Conservation (phyloP, 2,888 invertebrate species). For the Drosophila kambysellisi region DNA sequence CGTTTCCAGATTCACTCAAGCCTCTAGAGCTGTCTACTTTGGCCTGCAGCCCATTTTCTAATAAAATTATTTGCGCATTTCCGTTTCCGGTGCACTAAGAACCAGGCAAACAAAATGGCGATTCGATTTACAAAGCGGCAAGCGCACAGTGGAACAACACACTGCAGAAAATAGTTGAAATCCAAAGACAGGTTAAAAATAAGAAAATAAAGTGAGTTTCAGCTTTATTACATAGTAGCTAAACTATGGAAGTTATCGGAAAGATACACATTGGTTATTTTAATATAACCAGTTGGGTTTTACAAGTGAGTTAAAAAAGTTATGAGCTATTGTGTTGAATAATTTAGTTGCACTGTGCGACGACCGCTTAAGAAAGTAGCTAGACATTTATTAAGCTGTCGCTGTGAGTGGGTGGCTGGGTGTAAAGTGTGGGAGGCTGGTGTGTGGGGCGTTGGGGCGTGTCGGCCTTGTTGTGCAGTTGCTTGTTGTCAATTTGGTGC, state of each 20-base stretch:
- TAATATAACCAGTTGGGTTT: neutral
- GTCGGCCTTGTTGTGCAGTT: conserved; percentile 31
- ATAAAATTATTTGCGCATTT: conserved; percentile 72
- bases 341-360: conserved; percentile 18
- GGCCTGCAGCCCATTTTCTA: conserved; percentile 45
- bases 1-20: conserved; percentile 1
- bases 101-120: conserved; percentile 50
- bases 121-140: conserved; percentile 33
- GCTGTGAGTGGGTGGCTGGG: conserved; percentile 12
- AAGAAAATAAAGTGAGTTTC: neutral
- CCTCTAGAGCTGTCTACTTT: neutral
- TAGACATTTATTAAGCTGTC: conserved; percentile 51
- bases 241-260: neutral
- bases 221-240: neutral
- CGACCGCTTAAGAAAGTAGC: conserved; percentile 26
- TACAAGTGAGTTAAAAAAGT: neutral
- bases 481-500: conserved; percentile 46
- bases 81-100: conserved; percentile 66
- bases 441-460: neutral
- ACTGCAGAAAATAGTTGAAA: neutral
- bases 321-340: neutral
- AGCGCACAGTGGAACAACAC: conserved; percentile 34
- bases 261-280: neutral
- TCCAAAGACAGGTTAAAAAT: neutral
- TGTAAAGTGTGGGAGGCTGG: neutral